phyloP scores from a whole-genome alignment of 1,140 invertebrate species.

The Euborellia annulipes region DNA sequence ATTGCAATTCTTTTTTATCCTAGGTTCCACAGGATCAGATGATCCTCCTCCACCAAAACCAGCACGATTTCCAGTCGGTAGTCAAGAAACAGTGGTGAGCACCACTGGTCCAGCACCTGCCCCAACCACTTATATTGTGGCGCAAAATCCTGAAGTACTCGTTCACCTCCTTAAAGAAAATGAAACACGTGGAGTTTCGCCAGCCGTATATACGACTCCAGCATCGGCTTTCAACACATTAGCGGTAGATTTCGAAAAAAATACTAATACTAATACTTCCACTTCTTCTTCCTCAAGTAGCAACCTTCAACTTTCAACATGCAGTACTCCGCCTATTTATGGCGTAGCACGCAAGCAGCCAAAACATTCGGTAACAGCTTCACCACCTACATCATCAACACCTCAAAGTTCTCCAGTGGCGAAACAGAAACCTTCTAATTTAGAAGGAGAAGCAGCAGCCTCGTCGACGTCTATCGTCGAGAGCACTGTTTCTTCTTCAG shows the following conservation, averaged over 20 bases:
- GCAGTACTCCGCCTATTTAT: no score
- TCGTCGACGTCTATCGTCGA: no score
- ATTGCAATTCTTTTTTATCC: conserved; percentile 3
- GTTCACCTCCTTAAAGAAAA: conserved; percentile 76
- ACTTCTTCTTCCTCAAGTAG: no score
- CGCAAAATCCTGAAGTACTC: conserved; percentile 76
- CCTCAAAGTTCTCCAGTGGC: no score
- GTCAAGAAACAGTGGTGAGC: conserved; percentile 22
- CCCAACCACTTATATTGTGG: conserved; percentile 73
- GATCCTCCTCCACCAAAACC: conserved; percentile 73
- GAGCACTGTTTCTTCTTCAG: no score
- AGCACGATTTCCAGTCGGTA: conserved; percentile 35
- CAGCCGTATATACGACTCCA: conserved; percentile 73
- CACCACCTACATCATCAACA: no score
- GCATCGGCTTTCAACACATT: conserved; percentile 87
- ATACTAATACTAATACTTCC: no score
- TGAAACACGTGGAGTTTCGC: conserved; percentile 58
- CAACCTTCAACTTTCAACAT: no score
- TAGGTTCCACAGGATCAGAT: conserved; percentile 45
- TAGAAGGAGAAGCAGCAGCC: no score
- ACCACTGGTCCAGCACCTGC: conserved; percentile 17
- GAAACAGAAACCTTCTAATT: no score
- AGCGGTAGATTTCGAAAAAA: conserved; percentile 61
- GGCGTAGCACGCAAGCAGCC: no score
- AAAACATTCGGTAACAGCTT: no score